phyloP scores from a whole-genome alignment of 2,797 vertebrate genomes.

The Meda fulgida region DNA sequence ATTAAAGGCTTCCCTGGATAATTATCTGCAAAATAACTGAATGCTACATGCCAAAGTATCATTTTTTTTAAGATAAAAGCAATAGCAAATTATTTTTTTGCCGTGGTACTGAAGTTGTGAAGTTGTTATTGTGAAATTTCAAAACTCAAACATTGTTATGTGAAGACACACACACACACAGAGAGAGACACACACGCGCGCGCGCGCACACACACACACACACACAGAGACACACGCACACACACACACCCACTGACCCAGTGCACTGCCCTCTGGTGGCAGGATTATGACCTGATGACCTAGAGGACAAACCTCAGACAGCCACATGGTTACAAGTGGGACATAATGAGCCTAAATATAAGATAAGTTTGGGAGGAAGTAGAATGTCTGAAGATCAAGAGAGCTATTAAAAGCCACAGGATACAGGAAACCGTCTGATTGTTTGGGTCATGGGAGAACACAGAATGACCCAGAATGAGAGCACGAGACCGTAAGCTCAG shows the following conservation, averaged over 20 bases:
- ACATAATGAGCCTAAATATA: conserved; percentile 32
- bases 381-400: conserved; percentile 27
- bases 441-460: not conserved
- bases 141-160: not conserved
- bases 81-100: not conserved
- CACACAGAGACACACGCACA: not conserved
- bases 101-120: not conserved
- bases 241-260: not conserved
- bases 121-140: not conserved
- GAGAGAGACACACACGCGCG: not conserved
- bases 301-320: conserved; percentile 36
- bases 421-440: not conserved
- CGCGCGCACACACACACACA: not conserved
- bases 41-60: not conserved
- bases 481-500: not conserved
- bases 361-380: conserved; percentile 25
- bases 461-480: conserved; percentile 1
- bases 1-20: not conserved
- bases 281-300: conserved; percentile 45
- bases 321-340: not conserved
- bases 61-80: not conserved
- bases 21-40: not conserved
- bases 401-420: conserved; percentile 40
- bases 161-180: not conserved
- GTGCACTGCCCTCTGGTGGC: conserved; percentile 59